A percentile compares a stretch with the other conserved stretches of the same genome.
Conservation (phyloP, 2,888 invertebrate genomes). For the Lathronympha strigana region DNA sequence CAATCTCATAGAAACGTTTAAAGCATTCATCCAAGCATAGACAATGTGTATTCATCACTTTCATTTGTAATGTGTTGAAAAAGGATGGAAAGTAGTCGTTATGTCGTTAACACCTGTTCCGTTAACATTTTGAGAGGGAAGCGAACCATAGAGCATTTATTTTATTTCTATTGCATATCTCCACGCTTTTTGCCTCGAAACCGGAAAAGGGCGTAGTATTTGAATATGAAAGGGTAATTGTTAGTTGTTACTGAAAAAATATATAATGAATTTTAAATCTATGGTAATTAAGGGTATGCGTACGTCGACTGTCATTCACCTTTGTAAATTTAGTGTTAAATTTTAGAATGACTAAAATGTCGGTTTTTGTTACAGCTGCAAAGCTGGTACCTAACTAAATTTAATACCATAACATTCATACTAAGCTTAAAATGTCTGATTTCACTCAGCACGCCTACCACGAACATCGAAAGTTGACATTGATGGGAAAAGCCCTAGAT, state of each 20-base stretch:
- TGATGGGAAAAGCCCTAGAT: too few relatives aligned
- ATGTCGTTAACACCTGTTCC: conserved; percentile 22
- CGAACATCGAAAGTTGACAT: too few relatives aligned
- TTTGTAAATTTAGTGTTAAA: too few relatives aligned
- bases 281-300: not conserved
- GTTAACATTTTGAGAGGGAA: conserved; percentile 20
- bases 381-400: too few relatives aligned
- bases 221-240: conserved; percentile 23
- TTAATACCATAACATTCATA: too few relatives aligned
- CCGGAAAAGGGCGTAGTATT: conserved; percentile 31
- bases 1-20: conserved; percentile 5
- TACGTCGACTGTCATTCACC: not conserved
- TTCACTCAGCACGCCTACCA: too few relatives aligned
- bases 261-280: not conserved
- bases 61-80: conserved; percentile 19
- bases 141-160: conserved; percentile 23
- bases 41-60: conserved; percentile 12
- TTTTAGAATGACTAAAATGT: too few relatives aligned
- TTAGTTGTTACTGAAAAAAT: conserved; percentile 10
- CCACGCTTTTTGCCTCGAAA: conserved; percentile 29
- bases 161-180: conserved; percentile 23
- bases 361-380: too few relatives aligned
- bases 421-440: too few relatives aligned
- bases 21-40: conserved; percentile 15
- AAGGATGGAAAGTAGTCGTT: conserved; percentile 17